These are phyloP conservation scores for Andrena marginata DNA, from an alignment of 2,888 invertebrate genomes.

Conservation along the genomic window DNA sequence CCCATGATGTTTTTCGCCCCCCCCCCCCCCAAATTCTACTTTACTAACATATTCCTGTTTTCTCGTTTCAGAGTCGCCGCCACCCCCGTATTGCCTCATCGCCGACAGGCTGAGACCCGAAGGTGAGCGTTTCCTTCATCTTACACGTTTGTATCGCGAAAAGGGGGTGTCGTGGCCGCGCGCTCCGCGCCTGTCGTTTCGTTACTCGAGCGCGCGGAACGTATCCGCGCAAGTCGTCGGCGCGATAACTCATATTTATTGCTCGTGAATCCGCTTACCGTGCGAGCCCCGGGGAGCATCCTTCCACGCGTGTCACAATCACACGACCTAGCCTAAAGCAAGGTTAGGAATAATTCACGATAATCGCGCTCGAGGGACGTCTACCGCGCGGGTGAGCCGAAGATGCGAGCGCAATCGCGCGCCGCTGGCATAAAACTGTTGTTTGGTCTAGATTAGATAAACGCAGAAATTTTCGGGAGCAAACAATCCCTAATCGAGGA, in stretches of 20 bases:
- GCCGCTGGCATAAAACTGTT: neutral
- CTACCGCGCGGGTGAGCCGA: neutral
- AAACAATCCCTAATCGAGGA: neutral
- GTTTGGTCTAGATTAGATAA: neutral
- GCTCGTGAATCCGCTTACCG: constrained; percentile 62
- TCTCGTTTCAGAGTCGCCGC: constrained; percentile 91
- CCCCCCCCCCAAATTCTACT: neutral
- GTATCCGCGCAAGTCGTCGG: constrained; percentile 46
- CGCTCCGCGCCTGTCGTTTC: neutral
- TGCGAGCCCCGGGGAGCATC: constrained; percentile 48
- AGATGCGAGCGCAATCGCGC: neutral
- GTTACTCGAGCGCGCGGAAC: constrained; percentile 17
- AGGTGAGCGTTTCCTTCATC: constrained; percentile 87
- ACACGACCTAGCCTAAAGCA: constrained; percentile 65
- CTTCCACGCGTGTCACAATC: constrained; percentile 52
- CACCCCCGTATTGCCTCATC: constrained; percentile 93
- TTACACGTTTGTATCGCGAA: constrained; percentile 22
- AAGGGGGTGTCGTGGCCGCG: neutral
- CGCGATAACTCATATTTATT: constrained; percentile 70
- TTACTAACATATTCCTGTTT: neutral
- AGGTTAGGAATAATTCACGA: constrained; percentile 54
- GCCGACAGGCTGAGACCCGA: constrained; percentile 90
- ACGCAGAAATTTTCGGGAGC: constrained; percentile 2
- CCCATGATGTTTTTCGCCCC: neutral
- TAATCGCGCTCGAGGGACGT: constrained; percentile 11